A percentile compares a stretch with the other conserved stretches of the same genome.
These are phyloP conservation scores for Eulithis testata DNA, from an alignment of 2,888 invertebrate species.

Conservation along the genomic window DNA sequence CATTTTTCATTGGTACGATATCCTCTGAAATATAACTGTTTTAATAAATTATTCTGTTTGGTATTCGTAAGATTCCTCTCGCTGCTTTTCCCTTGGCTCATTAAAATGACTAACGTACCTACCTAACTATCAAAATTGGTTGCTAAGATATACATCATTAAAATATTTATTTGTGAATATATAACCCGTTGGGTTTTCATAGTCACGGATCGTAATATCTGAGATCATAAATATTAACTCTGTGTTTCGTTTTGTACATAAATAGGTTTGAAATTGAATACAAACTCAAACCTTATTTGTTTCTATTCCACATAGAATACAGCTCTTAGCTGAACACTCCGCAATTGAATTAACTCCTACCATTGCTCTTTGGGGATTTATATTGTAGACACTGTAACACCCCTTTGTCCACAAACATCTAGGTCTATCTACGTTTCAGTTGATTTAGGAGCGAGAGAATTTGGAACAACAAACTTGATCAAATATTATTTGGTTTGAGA, in stretches of 20 bases:
- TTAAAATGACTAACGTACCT: too few relatives aligned
- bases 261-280: constrained; percentile 4
- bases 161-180: not conserved
- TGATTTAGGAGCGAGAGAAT: not conserved
- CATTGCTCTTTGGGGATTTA: constrained; percentile 41
- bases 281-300: constrained; percentile 17
- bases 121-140: too few relatives aligned
- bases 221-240: constrained; percentile 6
- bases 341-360: constrained; percentile 37
- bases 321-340: constrained; percentile 20
- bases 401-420: constrained; percentile 19
- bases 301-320: constrained; percentile 15
- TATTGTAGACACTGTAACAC: constrained; percentile 33
- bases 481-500: too few relatives aligned
- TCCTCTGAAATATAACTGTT: too few relatives aligned
- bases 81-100: too few relatives aligned
- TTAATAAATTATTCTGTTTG: too few relatives aligned
- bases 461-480: not conserved
- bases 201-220: not conserved
- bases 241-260: constrained; percentile 6
- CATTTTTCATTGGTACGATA: too few relatives aligned
- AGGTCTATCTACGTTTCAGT: not conserved
- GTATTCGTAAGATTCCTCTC: too few relatives aligned
- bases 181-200: not conserved
- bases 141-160: not conserved